Conservation (phyloP, 2,113 vertebrate species). For the Acrocephalus arundinaceus region DNA sequence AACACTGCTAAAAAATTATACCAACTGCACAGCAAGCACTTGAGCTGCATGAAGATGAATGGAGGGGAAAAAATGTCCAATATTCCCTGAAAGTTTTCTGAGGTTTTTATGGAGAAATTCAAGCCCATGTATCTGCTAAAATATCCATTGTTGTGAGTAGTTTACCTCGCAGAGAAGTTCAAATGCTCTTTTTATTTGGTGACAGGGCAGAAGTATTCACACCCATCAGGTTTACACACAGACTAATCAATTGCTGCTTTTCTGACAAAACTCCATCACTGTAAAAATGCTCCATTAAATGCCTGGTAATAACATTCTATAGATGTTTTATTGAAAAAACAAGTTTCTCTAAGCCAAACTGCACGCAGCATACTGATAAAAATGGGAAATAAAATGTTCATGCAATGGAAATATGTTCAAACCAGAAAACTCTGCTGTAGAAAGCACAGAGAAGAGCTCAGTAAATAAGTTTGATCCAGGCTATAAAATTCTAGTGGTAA, state of each 20-base stretch:
- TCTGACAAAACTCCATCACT: not conserved
- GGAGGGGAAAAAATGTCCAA: not conserved
- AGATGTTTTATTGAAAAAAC: not conserved
- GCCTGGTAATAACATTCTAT: not conserved
- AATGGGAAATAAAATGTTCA: conserved; percentile 25
- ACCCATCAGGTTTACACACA: not conserved
- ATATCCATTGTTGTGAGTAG: not conserved
- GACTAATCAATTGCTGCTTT: conserved; percentile 14
- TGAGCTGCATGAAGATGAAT: not conserved
- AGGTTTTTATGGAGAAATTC: not conserved
- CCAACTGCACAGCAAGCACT: not conserved
- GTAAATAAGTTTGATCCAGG: not conserved
- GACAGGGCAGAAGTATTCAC: not conserved
- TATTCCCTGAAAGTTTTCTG: not conserved
- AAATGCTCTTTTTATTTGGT: conserved; percentile 18
- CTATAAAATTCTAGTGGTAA: not conserved
- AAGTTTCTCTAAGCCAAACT: conserved; percentile 9
- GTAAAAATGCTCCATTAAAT: conserved; percentile 45
- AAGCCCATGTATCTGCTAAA: not conserved
- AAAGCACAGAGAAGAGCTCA: not conserved
- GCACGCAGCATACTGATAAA: not conserved
- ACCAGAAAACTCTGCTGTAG: not conserved
- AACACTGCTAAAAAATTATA: not conserved
- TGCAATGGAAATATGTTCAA: not conserved
- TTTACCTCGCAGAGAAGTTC: not conserved